A percentile compares a stretch with the other conserved stretches of the same genome.
phyloP scores from a whole-genome alignment of 2,888 invertebrate genomes.

The Diplolepis rosae region DNA sequence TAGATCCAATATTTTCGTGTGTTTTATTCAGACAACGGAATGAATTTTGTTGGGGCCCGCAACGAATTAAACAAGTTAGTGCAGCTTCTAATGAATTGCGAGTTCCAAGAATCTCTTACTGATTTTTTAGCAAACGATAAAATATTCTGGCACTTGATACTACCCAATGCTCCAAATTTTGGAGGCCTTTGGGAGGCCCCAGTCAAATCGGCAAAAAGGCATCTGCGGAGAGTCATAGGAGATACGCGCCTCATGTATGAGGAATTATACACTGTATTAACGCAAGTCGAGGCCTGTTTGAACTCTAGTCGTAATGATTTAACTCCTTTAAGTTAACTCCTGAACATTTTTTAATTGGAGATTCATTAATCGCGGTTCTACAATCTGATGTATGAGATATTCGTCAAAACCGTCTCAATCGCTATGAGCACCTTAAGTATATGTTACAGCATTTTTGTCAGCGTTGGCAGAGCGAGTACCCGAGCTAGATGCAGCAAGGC shows the following conservation, averaged over 20 bases:
- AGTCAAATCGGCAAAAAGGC: constrained; percentile 54
- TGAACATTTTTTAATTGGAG: constrained; percentile 61
- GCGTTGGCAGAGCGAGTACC: constrained; percentile 17
- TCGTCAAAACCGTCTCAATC: no score
- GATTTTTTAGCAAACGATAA: constrained; percentile 33
- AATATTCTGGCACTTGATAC: constrained; percentile 35
- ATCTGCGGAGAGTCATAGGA: constrained; percentile 49
- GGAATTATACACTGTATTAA: no score
- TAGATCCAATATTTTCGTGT: constrained; percentile 59
- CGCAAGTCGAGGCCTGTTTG: no score
- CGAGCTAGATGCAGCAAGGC: neutral
- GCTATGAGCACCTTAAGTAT: constrained; percentile 27
- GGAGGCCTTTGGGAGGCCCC: no score
- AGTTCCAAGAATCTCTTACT: constrained; percentile 17
- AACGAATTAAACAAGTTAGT: constrained; percentile 46
- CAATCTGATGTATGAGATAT: no score
- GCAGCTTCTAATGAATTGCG: neutral
- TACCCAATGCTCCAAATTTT: constrained; percentile 36
- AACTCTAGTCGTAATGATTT: constrained; percentile 50
- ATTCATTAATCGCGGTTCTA: constrained; percentile 44
- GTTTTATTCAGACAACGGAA: constrained; percentile 61
- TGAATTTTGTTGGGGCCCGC: constrained; percentile 61
- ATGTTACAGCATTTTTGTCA: no score
- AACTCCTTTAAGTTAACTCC: constrained; percentile 59
- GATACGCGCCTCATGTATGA: no score